Evolutionary conservation across 2,113 vertebrate genomes (phyloP).

Genomic region (Cebus imitator): DNA sequence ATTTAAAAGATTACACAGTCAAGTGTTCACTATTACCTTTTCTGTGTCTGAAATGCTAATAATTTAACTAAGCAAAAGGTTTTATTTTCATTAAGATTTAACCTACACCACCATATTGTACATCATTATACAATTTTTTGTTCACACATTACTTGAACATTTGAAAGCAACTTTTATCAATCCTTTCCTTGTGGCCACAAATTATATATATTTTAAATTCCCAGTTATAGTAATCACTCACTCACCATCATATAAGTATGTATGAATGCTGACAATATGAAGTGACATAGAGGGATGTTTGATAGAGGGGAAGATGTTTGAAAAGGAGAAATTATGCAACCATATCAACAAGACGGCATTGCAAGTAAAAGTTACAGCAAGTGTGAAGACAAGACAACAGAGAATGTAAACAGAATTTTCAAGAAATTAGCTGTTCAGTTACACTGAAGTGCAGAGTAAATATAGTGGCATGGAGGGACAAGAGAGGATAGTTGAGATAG

Average conservation of each 20-base stretch:
- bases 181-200: not conserved
- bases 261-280: not conserved
- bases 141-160: not conserved
- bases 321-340: not conserved
- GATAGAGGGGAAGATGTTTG: not conserved
- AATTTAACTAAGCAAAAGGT: not conserved
- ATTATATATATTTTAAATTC: not conserved
- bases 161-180: not conserved
- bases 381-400: not conserved
- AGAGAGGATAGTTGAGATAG: not conserved
- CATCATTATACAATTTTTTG: no score
- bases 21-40: not conserved
- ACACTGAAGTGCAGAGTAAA: not conserved
- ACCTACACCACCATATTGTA: not conserved
- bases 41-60: not conserved
- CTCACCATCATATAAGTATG: not conserved
- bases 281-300: not conserved
- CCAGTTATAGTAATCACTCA: not conserved
- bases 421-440: not conserved
- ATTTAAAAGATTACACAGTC: not conserved
- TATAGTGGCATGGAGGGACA: not conserved
- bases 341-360: not conserved
- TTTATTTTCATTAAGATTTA: not conserved
- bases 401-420: accelerated
- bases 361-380: not conserved